Evolutionary conservation across 2,113 vertebrate species (phyloP).

Genomic region (Willisornis vidua): DNA sequence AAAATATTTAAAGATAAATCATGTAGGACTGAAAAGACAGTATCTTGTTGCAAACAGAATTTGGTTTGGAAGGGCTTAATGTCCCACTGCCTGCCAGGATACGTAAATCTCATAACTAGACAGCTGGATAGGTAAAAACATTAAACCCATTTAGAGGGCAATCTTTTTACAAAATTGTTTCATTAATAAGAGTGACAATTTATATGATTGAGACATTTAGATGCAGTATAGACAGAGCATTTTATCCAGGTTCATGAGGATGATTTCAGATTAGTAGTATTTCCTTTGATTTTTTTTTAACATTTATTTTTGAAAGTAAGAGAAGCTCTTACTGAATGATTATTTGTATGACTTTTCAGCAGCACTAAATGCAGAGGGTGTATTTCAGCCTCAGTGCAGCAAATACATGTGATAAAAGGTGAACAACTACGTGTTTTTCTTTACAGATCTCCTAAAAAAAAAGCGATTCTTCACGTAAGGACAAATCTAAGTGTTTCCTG

Average conservation of each 20-base stretch:
- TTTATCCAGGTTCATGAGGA: constrained; percentile 56
- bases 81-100: constrained; percentile 46
- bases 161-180: constrained; percentile 76
- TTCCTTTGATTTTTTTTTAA: constrained; percentile 50
- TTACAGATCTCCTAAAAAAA: background rate
- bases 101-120: constrained; percentile 64
- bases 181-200: constrained; percentile 78
- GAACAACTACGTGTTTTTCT: background rate
- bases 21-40: constrained; percentile 63
- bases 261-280: constrained; percentile 57
- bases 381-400: constrained; percentile 17
- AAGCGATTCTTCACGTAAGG: constrained; percentile 39
- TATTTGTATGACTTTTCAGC: constrained; percentile 48
- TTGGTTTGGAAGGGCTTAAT: constrained; percentile 67
- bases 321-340: constrained; percentile 18
- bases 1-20: constrained; percentile 75
- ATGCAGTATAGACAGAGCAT: constrained; percentile 65
- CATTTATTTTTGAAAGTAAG: constrained; percentile 40
- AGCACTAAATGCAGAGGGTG: background rate
- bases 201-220: constrained; percentile 70
- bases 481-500: constrained; percentile 68
- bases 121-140: constrained; percentile 70
- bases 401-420: constrained; percentile 40
- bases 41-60: constrained; percentile 67
- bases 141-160: constrained; percentile 70